Evolutionary conservation across 2,113 vertebrate species (phyloP).

Genomic region (Hyaena hyaena): DNA sequence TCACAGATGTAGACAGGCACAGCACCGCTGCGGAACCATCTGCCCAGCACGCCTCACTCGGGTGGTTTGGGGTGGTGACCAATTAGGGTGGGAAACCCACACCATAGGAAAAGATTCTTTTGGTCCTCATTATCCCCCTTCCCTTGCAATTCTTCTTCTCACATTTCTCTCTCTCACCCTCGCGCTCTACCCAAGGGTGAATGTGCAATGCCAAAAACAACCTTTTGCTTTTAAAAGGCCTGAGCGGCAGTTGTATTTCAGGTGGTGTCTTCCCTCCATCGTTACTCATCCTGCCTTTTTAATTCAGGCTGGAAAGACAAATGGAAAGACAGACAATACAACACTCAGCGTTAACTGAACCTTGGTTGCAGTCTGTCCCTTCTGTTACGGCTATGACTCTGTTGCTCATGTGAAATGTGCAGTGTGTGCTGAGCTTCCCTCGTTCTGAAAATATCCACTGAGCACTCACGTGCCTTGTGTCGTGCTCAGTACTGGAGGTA

Average conservation of each 20-base stretch:
- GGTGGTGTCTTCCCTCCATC: background rate
- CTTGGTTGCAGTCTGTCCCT: background rate
- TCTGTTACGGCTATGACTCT: background rate
- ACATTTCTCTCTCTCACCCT: slow-evolving; percentile 50
- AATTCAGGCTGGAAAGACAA: background rate
- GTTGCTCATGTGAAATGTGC: background rate
- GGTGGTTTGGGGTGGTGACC: slow-evolving; percentile 62
- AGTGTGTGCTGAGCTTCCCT: background rate
- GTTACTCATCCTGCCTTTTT: background rate
- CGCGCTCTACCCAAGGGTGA: background rate
- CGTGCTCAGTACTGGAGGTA: background rate
- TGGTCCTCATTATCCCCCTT: slow-evolving; percentile 63
- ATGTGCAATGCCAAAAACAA: background rate
- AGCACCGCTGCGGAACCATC: slow-evolving; percentile 76
- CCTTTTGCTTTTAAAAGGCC: background rate
- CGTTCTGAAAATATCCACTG: background rate
- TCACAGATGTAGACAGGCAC: slow-evolving; percentile 80
- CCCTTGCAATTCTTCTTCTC: slow-evolving; percentile 67
- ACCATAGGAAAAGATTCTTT: slow-evolving; percentile 58
- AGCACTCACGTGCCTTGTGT: background rate
- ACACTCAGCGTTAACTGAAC: background rate
- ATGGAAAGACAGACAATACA: slow-evolving; percentile 2
- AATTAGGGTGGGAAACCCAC: slow-evolving; percentile 76
- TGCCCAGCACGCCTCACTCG: slow-evolving; percentile 64
- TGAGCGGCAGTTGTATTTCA: background rate